Conservation (phyloP, 2,113 vertebrate genomes). For the Myiozetetes cayanensis region DNA sequence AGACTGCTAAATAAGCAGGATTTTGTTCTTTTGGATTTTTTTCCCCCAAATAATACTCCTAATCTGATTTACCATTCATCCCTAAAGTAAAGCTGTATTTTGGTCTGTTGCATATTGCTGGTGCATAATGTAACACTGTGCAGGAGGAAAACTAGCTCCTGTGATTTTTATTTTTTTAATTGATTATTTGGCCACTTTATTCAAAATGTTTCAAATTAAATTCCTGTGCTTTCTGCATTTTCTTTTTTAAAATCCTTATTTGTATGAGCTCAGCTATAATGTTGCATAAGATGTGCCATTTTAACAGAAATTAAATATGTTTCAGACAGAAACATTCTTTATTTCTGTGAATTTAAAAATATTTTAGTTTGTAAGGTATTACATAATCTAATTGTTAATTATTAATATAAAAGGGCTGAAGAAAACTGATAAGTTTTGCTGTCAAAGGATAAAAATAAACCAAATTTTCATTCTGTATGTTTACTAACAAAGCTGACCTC, state of each 20-base stretch:
- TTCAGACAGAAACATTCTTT: background rate
- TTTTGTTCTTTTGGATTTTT: background rate
- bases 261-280: background rate
- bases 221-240: background rate
- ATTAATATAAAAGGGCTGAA: background rate
- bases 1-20: background rate
- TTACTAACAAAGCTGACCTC: constrained; percentile 13
- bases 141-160: background rate
- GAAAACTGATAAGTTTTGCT: background rate
- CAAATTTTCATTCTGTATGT: background rate
- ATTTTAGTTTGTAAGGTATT: background rate
- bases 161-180: background rate
- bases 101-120: background rate
- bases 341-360: background rate
- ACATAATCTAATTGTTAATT: background rate
- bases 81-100: background rate
- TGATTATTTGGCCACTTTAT: background rate
- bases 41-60: background rate
- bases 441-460: background rate
- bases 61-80: constrained; percentile 7
- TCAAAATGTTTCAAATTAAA: background rate
- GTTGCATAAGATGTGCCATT: background rate
- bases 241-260: background rate
- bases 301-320: background rate
- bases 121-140: background rate